phyloP scores from a whole-genome alignment of 2,113 vertebrate genomes.

The Cyanoramphus novaezelandiae region DNA sequence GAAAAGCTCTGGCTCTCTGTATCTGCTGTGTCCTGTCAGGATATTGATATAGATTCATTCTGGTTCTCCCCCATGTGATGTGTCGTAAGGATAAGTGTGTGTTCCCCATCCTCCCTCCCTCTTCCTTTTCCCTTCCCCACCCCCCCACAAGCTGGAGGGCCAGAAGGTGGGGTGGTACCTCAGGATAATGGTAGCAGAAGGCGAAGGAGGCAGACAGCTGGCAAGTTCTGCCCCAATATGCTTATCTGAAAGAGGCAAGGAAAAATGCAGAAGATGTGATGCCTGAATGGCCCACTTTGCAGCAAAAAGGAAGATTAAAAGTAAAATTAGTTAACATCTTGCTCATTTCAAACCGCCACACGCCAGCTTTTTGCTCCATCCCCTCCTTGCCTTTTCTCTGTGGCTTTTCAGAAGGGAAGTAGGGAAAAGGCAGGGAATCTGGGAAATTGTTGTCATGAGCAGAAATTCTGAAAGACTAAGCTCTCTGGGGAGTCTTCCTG shows the following conservation, averaged over 20 bases:
- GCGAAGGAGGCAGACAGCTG: constrained; percentile 98
- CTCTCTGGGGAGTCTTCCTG: neutral
- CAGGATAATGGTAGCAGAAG: constrained; percentile 98
- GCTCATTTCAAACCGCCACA: constrained; percentile 75
- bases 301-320: constrained; percentile 90
- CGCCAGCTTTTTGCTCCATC: neutral
- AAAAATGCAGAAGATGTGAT: constrained; percentile 93
- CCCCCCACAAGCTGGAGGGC: constrained; percentile 87
- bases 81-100: neutral
- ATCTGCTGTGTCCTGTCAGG: neutral
- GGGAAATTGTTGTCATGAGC: neutral
- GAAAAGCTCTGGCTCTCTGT: neutral
- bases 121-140: constrained; percentile 10
- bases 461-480: neutral
- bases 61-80: neutral
- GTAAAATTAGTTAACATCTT: constrained; percentile 92
- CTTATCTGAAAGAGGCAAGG: constrained; percentile 98
- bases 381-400: neutral
- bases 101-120: constrained; percentile 15
- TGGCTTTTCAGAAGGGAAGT: neutral
- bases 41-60: neutral
- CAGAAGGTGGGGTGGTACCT: constrained; percentile 98
- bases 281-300: constrained; percentile 90
- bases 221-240: constrained; percentile 99
- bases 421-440: neutral